These are phyloP conservation scores for Parnassius smintheus DNA, from an alignment of 2,888 invertebrate genomes.

Conservation along the genomic window DNA sequence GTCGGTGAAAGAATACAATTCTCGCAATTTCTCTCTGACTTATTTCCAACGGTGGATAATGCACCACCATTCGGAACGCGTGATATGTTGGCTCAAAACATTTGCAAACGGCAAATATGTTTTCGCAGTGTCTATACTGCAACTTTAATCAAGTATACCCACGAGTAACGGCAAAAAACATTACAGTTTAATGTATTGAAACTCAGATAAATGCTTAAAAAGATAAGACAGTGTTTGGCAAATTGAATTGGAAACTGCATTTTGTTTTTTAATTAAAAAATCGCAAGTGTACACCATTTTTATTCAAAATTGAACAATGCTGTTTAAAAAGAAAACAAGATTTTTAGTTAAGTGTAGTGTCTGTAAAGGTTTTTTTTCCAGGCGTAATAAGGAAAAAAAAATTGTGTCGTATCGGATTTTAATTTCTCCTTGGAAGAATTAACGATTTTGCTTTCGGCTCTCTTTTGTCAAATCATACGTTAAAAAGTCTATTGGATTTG, in stretches of 20 bases:
- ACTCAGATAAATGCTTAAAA: conserved; percentile 71
- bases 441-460: conserved; percentile 69
- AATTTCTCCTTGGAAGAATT: conserved; percentile 75
- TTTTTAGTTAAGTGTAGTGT: conserved; percentile 20
- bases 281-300: conserved; percentile 30
- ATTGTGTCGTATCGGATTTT: conserved; percentile 80
- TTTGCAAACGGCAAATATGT: conserved; percentile 13
- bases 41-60: conserved; percentile 4
- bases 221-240: conserved; percentile 70
- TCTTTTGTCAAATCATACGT: conserved; percentile 59
- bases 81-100: conserved; percentile 5
- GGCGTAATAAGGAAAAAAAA: conserved; percentile 46
- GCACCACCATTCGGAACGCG: neutral
- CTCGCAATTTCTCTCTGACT: conserved; percentile 10
- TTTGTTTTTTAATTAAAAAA: conserved; percentile 37
- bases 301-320: conserved; percentile 33
- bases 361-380: conserved; percentile 17
- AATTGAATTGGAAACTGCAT: conserved; percentile 75
- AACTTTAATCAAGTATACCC: conserved; percentile 13
- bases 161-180: conserved; percentile 41
- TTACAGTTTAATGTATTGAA: conserved; percentile 71
- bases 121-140: conserved; percentile 10
- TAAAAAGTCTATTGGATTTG: conserved; percentile 53
- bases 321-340: conserved; percentile 3
- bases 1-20: conserved; percentile 16